Evolutionary conservation across 1,140 invertebrate genomes (phyloP).

Genomic region (Drosophila athabasca): DNA sequence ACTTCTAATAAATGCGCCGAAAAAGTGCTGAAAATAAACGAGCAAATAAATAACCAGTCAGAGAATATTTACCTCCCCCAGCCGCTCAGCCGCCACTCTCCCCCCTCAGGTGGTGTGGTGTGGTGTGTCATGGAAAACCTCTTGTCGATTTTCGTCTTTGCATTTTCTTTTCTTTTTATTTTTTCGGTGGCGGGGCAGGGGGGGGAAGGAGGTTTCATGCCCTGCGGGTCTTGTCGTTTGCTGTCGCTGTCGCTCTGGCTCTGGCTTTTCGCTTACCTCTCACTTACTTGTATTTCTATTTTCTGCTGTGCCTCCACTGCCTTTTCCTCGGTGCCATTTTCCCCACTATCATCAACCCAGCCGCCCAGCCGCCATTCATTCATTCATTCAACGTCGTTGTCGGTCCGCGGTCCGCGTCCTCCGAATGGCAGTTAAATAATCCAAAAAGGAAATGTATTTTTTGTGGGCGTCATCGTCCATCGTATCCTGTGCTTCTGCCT

Average conservation of each 20-base stretch:
- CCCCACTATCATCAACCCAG: slow-evolving; percentile 2
- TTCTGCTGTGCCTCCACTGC: slow-evolving; percentile 6
- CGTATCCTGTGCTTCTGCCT: slow-evolving; percentile 8
- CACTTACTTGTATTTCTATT: slow-evolving; percentile 45
- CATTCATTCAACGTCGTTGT: slow-evolving; percentile 55
- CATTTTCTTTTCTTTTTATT: slow-evolving; percentile 26
- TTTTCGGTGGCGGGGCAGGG: too few species aligned
- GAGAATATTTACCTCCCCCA: background rate
- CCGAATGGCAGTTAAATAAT: slow-evolving; percentile 67
- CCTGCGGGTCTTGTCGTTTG: slow-evolving; percentile 19
- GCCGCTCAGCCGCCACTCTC: background rate
- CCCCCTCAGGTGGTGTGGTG: slow-evolving; percentile 37
- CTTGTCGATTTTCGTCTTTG: slow-evolving; percentile 22
- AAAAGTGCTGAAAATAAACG: slow-evolving; percentile 70
- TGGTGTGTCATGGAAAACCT: slow-evolving; percentile 3
- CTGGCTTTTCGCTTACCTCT: background rate
- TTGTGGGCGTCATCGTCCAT: slow-evolving; percentile 56
- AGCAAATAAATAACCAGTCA: slow-evolving; percentile 66
- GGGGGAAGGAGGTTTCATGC: slow-evolving; percentile 40
- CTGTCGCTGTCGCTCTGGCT: too few species aligned
- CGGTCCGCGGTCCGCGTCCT: background rate
- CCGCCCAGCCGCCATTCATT: slow-evolving; percentile 36
- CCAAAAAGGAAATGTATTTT: slow-evolving; percentile 71
- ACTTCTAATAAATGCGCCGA: slow-evolving; percentile 68
- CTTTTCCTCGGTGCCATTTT: slow-evolving; percentile 36